Conservation (phyloP, 2,888 invertebrate genomes). For the Agelastica alni region DNA sequence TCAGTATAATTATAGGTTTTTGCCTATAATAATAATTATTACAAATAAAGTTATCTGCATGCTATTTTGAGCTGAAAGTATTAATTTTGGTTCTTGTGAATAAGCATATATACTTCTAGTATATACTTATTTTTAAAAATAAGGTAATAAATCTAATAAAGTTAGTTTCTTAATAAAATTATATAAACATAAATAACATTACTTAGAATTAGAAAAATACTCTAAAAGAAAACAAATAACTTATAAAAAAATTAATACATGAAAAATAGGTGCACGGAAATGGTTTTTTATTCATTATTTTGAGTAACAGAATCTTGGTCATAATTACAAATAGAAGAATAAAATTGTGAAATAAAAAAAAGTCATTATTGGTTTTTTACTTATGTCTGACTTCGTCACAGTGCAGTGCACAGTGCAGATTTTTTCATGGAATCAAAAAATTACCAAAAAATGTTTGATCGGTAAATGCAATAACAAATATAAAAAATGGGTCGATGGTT, state of each 20-base stretch:
- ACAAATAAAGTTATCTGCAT: constrained; percentile 17
- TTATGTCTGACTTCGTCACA: too few species aligned
- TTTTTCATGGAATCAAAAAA: too few species aligned
- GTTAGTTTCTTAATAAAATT: constrained; percentile 41
- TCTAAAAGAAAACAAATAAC: constrained; percentile 41
- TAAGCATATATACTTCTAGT: constrained; percentile 47
- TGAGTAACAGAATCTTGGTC: too few species aligned
- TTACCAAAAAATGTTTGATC: too few species aligned
- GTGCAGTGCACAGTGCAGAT: too few species aligned
- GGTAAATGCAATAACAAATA: too few species aligned
- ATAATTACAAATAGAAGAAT: too few species aligned
- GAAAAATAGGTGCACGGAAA: not conserved
- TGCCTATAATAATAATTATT: constrained; percentile 8
- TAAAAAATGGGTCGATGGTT: too few species aligned
- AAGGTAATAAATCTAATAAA: constrained; percentile 44
- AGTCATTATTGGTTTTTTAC: too few species aligned
- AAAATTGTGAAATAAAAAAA: too few species aligned
- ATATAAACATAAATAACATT: constrained; percentile 51
- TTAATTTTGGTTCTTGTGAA: constrained; percentile 49
- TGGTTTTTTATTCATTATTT: constrained; percentile 8
- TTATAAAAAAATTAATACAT: constrained; percentile 41
- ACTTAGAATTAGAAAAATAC: constrained; percentile 44
- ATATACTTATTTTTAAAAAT: constrained; percentile 40
- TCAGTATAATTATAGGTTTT: constrained; percentile 9
- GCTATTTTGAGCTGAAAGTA: constrained; percentile 52